These are phyloP conservation scores for Eupithecia abbreviata DNA, from an alignment of 2,888 invertebrate genomes.

Conservation along the genomic window DNA sequence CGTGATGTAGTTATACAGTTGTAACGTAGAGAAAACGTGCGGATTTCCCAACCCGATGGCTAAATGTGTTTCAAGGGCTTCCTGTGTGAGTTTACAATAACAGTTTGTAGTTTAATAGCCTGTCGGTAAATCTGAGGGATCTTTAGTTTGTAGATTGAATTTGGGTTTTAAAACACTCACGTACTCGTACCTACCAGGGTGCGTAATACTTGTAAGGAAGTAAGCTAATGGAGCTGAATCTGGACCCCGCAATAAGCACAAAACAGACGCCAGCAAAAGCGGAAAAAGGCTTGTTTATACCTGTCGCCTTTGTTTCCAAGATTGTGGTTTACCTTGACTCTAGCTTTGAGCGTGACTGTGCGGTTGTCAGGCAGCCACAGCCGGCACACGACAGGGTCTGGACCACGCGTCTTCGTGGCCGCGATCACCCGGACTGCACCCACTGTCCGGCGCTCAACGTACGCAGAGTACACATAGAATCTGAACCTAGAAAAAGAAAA, in stretches of 20 bases:
- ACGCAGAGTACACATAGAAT: slow-evolving; percentile 96
- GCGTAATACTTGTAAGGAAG: no score
- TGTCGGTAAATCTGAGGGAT: not conserved
- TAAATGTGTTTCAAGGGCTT: slow-evolving; percentile 1
- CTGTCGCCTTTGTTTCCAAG: not conserved
- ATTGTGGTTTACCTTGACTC: slow-evolving; percentile 83
- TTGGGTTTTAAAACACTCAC: no score
- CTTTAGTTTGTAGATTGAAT: not conserved
- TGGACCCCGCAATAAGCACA: not conserved
- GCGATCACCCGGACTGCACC: slow-evolving; percentile 91
- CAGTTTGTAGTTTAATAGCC: not conserved
- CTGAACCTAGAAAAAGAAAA: slow-evolving; percentile 86
- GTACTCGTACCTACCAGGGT: no score
- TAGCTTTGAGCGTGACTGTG: slow-evolving; percentile 88
- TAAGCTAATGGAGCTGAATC: not conserved
- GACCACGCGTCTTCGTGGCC: slow-evolving; percentile 93
- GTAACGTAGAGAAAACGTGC: not conserved
- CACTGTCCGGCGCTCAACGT: slow-evolving; percentile 89
- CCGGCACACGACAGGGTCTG: slow-evolving; percentile 92
- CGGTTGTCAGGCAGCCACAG: slow-evolving; percentile 87
- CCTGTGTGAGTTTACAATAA: not conserved
- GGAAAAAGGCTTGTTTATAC: not conserved
- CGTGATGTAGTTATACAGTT: not conserved
- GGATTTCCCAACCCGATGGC: not conserved
- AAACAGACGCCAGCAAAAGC: not conserved